Conservation (phyloP, 2,113 vertebrate genomes). For the mouse (Mus musculus) region DNA sequence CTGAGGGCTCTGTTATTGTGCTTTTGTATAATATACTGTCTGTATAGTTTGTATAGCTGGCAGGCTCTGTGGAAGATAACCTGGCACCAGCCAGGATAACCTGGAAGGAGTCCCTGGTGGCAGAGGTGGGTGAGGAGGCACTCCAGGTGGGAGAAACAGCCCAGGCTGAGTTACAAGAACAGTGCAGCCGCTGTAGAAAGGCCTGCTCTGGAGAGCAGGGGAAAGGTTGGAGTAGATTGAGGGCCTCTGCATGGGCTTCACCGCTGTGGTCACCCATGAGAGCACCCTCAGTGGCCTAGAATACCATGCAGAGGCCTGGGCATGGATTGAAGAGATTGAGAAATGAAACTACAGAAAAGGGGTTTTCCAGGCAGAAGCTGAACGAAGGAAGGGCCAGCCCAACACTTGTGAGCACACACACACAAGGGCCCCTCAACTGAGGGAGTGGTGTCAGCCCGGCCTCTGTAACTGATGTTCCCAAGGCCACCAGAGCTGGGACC, state of each 20-base stretch:
- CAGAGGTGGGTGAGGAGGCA: not conserved
- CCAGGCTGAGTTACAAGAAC: not conserved
- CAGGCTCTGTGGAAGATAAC: not conserved
- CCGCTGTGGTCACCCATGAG: not conserved
- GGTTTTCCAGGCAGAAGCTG: conserved; percentile 27
- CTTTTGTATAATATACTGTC: not conserved
- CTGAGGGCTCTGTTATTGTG: not conserved
- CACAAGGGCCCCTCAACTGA: not conserved
- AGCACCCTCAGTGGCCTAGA: not conserved
- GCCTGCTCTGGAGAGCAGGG: not conserved
- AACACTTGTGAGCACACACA: not conserved
- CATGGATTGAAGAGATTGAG: not conserved
- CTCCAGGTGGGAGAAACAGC: not conserved
- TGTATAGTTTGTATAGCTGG: not conserved
- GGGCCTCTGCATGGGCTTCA: not conserved
- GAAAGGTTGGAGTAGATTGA: not conserved
- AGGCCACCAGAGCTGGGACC: not conserved
- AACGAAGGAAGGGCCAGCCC: not conserved
- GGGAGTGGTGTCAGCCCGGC: not conserved
- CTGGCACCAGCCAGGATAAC: not conserved
- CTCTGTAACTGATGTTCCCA: not conserved
- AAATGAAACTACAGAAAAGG: not conserved
- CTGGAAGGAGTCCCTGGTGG: not conserved
- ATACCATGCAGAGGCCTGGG: not conserved
- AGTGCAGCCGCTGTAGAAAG: not conserved